A percentile compares a stretch with the other conserved stretches of the same genome.
phyloP scores from a whole-genome alignment of 1,140 invertebrate species.

The Lordiphosa stackelbergi region DNA sequence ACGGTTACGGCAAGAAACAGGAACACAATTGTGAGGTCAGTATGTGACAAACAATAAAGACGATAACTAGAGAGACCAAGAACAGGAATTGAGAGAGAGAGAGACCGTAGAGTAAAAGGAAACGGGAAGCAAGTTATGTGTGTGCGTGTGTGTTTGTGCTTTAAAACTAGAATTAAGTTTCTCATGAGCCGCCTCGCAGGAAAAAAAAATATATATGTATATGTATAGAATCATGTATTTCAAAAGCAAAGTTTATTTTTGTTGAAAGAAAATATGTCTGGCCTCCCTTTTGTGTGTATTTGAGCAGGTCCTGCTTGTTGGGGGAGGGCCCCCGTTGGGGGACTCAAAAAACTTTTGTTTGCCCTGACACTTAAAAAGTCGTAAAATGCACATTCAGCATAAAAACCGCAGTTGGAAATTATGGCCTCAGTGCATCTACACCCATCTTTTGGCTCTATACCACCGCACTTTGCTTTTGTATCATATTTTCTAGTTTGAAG shows the following conservation, averaged over 20 bases:
- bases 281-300: constrained; percentile 39
- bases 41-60: constrained; percentile 75
- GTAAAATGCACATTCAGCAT: constrained; percentile 70
- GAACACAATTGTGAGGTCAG: constrained; percentile 69
- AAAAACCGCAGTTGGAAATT: constrained; percentile 64
- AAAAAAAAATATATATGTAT: constrained; percentile 21
- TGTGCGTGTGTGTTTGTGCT: constrained; percentile 19
- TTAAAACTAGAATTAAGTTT: constrained; percentile 69
- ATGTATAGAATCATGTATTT: constrained; percentile 43
- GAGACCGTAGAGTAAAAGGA: constrained; percentile 31
- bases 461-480: constrained; percentile 23
- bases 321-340: too few species aligned
- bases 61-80: constrained; percentile 57
- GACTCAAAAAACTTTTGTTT: constrained; percentile 61
- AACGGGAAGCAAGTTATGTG: constrained; percentile 50
- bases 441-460: constrained; percentile 2
- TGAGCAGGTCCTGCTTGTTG: constrained; percentile 1
- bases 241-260: constrained; percentile 60
- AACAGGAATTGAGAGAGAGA: constrained; percentile 10
- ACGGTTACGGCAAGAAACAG: constrained; percentile 29
- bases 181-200: constrained; percentile 3
- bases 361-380: constrained; percentile 70
- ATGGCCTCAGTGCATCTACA: constrained; percentile 49
- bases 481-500: constrained; percentile 60
- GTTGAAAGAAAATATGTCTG: constrained; percentile 59